Evolutionary conservation across 2,797 vertebrate genomes (phyloP).

Genomic region (Pangasius sanitwongsei): DNA sequence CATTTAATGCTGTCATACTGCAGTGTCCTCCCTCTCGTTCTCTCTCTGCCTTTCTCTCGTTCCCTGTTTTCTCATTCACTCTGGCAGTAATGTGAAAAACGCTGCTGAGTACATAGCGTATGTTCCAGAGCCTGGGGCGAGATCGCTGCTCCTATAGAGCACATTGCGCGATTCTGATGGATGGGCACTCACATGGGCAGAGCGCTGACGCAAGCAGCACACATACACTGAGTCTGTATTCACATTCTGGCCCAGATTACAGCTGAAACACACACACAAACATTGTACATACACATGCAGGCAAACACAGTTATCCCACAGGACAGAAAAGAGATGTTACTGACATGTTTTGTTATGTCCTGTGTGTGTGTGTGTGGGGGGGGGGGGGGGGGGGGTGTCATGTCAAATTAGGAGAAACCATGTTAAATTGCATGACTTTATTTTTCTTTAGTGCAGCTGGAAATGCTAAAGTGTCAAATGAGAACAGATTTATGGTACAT

Average conservation of each 20-base stretch:
- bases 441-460: background rate
- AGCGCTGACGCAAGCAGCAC: conserved; percentile 60
- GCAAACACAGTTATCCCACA: background rate
- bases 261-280: conserved; percentile 21
- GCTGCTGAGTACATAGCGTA: conserved; percentile 17
- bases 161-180: conserved; percentile 64
- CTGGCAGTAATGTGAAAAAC: conserved; percentile 39
- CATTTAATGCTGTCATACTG: background rate
- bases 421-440: background rate
- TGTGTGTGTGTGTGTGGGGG: background rate
- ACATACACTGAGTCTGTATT: conserved; percentile 57
- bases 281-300: background rate
- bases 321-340: background rate
- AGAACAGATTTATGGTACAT: background rate
- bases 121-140: conserved; percentile 45
- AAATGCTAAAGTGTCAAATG: background rate
- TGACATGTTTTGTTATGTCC: background rate
- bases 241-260: conserved; percentile 39
- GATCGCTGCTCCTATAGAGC: conserved; percentile 54
- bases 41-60: background rate
- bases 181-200: conserved; percentile 59
- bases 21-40: background rate
- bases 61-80: conserved; percentile 1
- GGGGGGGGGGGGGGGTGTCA: background rate
- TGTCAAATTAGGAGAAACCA: background rate